These are phyloP conservation scores for Melolontha melolontha DNA, from an alignment of 2,888 invertebrate genomes.

Conservation along the genomic window DNA sequence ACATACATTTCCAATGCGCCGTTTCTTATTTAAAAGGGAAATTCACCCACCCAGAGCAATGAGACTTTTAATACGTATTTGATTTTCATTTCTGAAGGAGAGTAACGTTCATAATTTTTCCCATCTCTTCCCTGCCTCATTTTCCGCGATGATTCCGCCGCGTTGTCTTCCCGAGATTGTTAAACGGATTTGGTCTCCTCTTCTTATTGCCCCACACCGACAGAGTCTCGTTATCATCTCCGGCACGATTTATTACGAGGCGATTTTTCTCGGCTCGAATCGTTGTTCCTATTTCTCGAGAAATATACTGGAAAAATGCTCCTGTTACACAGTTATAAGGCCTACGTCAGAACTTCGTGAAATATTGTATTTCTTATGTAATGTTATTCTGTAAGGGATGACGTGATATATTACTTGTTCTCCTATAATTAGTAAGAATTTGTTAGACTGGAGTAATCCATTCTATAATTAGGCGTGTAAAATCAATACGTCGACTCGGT, in stretches of 20 bases:
- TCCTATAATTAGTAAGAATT: too few relatives aligned
- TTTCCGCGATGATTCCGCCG: conserved; percentile 10
- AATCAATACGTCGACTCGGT: too few relatives aligned
- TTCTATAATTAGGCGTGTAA: too few relatives aligned
- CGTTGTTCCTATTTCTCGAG: conserved; percentile 17
- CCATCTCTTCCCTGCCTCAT: conserved; percentile 53
- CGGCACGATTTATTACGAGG: conserved; percentile 36
- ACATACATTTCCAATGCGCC: neutral
- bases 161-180: conserved; percentile 40
- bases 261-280: conserved; percentile 33
- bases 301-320: conserved; percentile 32
- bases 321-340: neutral
- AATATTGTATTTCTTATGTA: conserved; percentile 28
- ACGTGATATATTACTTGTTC: too few relatives aligned
- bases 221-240: conserved; percentile 42
- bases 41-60: conserved; percentile 44
- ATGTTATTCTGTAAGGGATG: too few relatives aligned
- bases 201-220: conserved; percentile 38
- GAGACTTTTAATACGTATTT: conserved; percentile 58
- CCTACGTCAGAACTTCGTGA: conserved; percentile 21
- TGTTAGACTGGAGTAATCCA: too few relatives aligned
- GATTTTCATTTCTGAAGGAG: conserved; percentile 55
- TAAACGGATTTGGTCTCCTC: conserved; percentile 39
- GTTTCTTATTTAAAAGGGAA: conserved; percentile 30
- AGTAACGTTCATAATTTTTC: conserved; percentile 58